Base-by-base conservation (phyloP, 2,888 invertebrate species). In the Gryllus longicercus region DNA sequence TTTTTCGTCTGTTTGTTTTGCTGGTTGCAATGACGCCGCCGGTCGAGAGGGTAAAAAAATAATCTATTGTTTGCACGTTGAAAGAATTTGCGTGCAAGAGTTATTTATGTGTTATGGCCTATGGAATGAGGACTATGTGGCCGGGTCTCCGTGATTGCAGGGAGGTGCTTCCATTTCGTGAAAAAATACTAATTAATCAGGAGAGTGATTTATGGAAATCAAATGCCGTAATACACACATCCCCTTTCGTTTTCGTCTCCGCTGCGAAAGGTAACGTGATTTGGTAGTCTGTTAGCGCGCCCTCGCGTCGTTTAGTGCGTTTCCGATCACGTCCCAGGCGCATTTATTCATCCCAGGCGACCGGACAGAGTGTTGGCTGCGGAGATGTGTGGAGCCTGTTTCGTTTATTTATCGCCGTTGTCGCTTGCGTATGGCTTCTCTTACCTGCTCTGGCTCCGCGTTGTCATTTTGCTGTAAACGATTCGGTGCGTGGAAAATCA, bases 41-140 rank as follows among this genome's bases (percentile, higher is more conserved):
- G n/a, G n/a, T 63, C n/a, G 63, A 18, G 63, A n/a, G 63, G 63
- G 63, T n/a, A 63, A 63, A 63, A 63, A 63, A 18, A 63, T 63
- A 63, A 63, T 63, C 63, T 63, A 63, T 63, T 63, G 63, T 63
- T 63, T 63, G 63, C 63, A 63, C 63, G 63, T 63, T 63, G 63
- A n/a, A 63, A 63, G 63, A 63, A 63, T 63, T 63, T n/a, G 63
- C 16, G 63, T 16, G 63, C 63, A 18, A n/a, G 63, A 8, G 14
- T 63, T 63, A 63, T 63, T 63, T 63, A 63, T 63, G 63, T 63
- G 63, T 63, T 12, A 63, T 63, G 14, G 63, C 63, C 63, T 63
- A 11, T 63, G 63, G 63, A 63, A 63, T 63, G 63, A 63, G n/a
- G n/a, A 63, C 63, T 63, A 63, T 63, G 63, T 5, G n/a, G 63